These are phyloP conservation scores for Lutjanus argentimaculatus DNA, from an alignment of 2,797 vertebrate species.

Conservation along the genomic window DNA sequence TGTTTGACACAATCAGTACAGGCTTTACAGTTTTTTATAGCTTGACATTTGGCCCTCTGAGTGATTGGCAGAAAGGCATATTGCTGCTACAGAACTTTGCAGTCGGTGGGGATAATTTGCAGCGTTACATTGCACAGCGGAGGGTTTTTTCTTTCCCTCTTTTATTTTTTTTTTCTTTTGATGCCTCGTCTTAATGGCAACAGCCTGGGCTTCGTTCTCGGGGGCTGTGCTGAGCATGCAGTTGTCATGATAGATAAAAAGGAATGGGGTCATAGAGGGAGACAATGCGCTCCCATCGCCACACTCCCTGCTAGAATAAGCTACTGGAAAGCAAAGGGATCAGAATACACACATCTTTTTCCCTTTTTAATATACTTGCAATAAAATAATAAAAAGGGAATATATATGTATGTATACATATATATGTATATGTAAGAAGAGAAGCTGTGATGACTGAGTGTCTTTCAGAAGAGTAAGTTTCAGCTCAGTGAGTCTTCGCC, in stretches of 20 bases:
- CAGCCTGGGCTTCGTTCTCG: conserved; percentile 68
- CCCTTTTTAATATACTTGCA: conserved; percentile 26
- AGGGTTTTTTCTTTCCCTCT: background rate
- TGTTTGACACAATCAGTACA: conserved; percentile 73
- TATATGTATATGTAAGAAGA: conserved; percentile 1
- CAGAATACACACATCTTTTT: background rate
- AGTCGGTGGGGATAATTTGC: conserved; percentile 60
- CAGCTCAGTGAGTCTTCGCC: conserved; percentile 3
- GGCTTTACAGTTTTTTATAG: conserved; percentile 41
- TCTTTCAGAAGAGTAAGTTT: conserved; percentile 11
- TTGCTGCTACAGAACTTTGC: conserved; percentile 62
- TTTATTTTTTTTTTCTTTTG: conserved; percentile 50
- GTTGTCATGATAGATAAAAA: conserved; percentile 81
- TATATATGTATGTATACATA: no score
- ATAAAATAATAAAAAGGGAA: background rate
- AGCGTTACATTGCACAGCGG: conserved; percentile 41
- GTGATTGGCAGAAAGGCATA: conserved; percentile 69
- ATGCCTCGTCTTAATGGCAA: conserved; percentile 72
- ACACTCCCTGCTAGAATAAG: conserved; percentile 45
- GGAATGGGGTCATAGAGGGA: conserved; percentile 76
- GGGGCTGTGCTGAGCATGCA: conserved; percentile 80
- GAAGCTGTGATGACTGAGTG: background rate
- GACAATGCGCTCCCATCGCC: conserved; percentile 57
- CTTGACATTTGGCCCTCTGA: conserved; percentile 68
- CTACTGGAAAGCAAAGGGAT: conserved; percentile 66